Base-by-base conservation (phyloP, 1,140 invertebrate genomes). In the Drosophila repletoides region DNA sequence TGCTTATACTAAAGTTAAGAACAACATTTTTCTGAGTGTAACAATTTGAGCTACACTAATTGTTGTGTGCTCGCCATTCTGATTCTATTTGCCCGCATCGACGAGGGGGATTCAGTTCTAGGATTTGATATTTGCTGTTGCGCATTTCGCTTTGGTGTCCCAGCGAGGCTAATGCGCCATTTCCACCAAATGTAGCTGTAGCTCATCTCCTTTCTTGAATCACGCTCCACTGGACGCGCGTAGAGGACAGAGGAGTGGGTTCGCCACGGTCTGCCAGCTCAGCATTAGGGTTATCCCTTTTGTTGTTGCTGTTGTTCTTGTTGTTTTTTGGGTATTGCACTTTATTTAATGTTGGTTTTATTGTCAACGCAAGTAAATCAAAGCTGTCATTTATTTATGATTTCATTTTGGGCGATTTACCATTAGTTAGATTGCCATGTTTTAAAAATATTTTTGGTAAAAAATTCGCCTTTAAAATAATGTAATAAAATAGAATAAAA, bases 271-370 rank as follows among this genome's bases (percentile, higher is more conserved):
- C 26, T 29, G 24, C 45, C 21, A 41, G 53, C 41, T 34, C 51
- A 33, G 31, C n/a, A n/a, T 66, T 61, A 56, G 77, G 69, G 72
- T 79, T 79, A 73, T 56, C 58, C 29, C 45, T 65, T 49, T 63
- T 48, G 36, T 58, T n/a, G n/a, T n/a, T n/a, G n/a, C n/a, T n/a
- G n/a, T n/a, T n/a, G n/a, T n/a, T n/a, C n/a, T n/a, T n/a, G n/a
- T 33, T 52, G 34, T 51, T 46, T 33, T 7, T 31, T 1, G 1
- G 29, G 6, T 75, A 55, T 51, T 72, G 67, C 79, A 79, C 80
- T 84, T 86, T 75, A 72, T 84, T 86, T 80, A 86, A 79, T 79
- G 80, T 56, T 72, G 22, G 12, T 46, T 84, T 61, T 43, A 36
- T 59, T 77, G 74, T 66, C 70, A 65, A 45, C 40, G 60, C 60